These are phyloP conservation scores for Peromyscus melanophrys DNA, from an alignment of 2,797 vertebrate genomes.

Conservation along the genomic window DNA sequence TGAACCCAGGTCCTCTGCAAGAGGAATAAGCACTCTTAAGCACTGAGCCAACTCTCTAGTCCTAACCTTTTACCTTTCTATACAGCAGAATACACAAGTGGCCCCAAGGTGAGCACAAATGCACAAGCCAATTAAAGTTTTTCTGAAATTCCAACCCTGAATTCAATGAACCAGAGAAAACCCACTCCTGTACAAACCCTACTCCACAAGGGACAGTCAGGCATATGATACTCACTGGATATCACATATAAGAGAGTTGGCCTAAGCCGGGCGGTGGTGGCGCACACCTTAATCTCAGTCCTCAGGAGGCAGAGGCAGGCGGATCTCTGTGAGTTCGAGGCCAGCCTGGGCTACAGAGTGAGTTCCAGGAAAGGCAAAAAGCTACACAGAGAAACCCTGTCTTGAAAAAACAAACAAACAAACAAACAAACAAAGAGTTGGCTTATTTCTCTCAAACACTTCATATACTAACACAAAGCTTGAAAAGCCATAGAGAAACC, in stretches of 20 bases:
- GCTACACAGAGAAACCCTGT: no score
- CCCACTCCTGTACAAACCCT: background rate
- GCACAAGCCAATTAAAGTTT: accelerated
- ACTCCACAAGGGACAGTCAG: no score
- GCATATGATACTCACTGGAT: background rate
- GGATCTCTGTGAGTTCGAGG: no score
- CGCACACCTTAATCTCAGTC: no score
- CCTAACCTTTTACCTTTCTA: background rate
- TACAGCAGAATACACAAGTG: background rate
- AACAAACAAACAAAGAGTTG: background rate
- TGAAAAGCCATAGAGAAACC: background rate
- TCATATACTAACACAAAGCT: background rate
- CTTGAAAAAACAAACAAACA: no score
- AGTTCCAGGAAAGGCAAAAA: no score
- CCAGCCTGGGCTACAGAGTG: no score
- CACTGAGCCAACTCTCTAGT: background rate
- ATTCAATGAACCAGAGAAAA: background rate
- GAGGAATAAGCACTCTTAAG: background rate
- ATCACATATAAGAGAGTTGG: background rate
- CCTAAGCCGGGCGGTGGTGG: no score
- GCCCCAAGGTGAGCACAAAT: no score
- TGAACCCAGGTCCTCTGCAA: background rate
- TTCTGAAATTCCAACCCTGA: background rate
- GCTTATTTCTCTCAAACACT: no score
- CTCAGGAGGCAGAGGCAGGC: no score